Base-by-base conservation (phyloP, 2,797 vertebrate genomes). In the Lithobates sylvaticus region DNA sequence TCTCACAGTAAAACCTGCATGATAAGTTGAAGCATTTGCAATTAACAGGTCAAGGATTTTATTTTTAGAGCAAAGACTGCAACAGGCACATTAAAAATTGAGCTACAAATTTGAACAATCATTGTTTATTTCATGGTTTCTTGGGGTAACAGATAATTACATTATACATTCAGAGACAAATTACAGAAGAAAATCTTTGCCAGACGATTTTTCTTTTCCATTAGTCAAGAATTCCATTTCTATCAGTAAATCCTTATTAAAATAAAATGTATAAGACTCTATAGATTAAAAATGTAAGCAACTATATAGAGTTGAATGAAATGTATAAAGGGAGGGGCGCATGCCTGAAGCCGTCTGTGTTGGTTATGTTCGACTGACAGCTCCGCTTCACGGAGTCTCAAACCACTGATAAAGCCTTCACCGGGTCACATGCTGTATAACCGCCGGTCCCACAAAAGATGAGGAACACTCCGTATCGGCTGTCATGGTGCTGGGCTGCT, bases 11-110 rank as follows among this genome's bases (percentile, higher is more conserved):
- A 80, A 77, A 80, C 23, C 32, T 27, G 71, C 7, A 16, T 44
- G 44, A 58, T 58, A 16, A 69, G 44, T 81, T 76, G 72, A 76
- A 70, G 21, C 32, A 50, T 79, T 70, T 32, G 29, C 84, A 86
- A 86, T 86, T 86, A 86, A 39, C 72, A 69, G 84, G 78, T 81
- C 78, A 86, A 86, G 72, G 76, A 76, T 42, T 75, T 81, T 81
- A 81, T 86, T 86, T 86, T 86, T 86, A 86, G 61, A 44, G 39
- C 61, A 34, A 61, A 68, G n/a, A 69, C 78, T 81, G 71, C 78
- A 76, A 15, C 13, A 78, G 9, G 27, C 65, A 58, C 78, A 81
- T 54, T 80, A 75, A 69, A 69, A 54, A 81, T 65, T 42, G 15
- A 80, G 67, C 78, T 39, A 58, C 29, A 68, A 86, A 68, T 73